Conservation (phyloP, 2,888 invertebrate species). For the Trachelus troglodyta region DNA sequence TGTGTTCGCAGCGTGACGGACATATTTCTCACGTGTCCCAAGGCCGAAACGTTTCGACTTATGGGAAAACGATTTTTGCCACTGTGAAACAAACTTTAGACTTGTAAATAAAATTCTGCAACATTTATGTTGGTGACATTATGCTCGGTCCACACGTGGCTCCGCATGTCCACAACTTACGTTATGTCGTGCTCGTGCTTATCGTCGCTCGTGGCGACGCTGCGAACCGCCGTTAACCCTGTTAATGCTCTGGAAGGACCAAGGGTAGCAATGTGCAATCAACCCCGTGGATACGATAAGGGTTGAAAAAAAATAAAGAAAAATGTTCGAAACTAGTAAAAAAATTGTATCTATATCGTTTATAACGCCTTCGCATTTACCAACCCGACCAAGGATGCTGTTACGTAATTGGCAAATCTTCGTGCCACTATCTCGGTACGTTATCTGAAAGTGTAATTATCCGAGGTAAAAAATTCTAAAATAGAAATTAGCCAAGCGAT, state of each 20-base stretch:
- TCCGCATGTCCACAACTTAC: neutral
- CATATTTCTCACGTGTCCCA: neutral
- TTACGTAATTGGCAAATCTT: too few species aligned
- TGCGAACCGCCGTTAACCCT: constrained; percentile 1
- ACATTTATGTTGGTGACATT: neutral
- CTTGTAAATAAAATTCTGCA: neutral
- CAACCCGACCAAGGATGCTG: too few species aligned
- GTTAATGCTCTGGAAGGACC: neutral
- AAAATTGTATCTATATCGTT: too few species aligned
- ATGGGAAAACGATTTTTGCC: neutral
- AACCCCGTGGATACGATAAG: neutral
- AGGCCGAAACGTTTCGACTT: neutral
- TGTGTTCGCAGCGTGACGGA: constrained; percentile 5
- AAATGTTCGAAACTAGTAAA: neutral
- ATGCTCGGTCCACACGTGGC: neutral
- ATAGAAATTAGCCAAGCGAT: constrained; percentile 30
- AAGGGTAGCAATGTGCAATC: neutral
- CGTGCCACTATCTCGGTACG: neutral
- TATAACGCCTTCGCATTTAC: too few species aligned
- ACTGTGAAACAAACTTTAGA: neutral
- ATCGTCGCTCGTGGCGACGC: neutral
- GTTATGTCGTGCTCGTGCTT: neutral
- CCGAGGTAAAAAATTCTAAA: constrained; percentile 4
- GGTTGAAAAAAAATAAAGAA: neutral
- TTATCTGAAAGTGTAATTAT: neutral